Evolutionary conservation across 2,797 vertebrate genomes (phyloP), one percentile per base, ranked within the genome.

Genomic region (Molossus alvarezi): DNA sequence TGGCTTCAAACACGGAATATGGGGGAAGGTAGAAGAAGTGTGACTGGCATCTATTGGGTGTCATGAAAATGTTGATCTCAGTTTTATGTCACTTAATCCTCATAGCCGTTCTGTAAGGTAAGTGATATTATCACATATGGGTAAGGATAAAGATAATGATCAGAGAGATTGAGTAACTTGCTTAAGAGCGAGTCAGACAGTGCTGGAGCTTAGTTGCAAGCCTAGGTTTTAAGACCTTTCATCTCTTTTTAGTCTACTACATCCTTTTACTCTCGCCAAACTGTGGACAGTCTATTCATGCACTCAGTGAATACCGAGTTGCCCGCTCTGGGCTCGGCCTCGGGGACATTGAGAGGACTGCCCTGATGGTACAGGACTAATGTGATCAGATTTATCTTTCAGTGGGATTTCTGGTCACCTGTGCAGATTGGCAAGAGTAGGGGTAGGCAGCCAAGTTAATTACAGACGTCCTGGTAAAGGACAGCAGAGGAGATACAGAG

Each of bases 51-150:
- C 86, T 73, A 2, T 60, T 93, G 79, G 88, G 86, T 95, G 75
- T 33, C 51, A 10, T 69, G 94, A 72, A 80, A 91, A 57, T 18
- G 60, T 21, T 64, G 92, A 92, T 92, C 96, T 97, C 96, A 82
- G 14, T 95, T 94, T 97, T 95, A 94, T 92, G 93, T 96, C 67
- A 96, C n/a, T 95, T 95, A 92, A 97, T 97, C 77, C 88, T 94
- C 81, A 71, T 27, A 57, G 95, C 90, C 88, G 33, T 96, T 96
- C 95, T 96, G 76, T 95, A 92, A 94, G 94, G 96, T 93, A 96
- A 90, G 69, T 60, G 92, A 96, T 95, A 94, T 60, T 87, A 81
- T 87, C 85, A 80, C 65, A 45, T 92, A 86, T 77, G 83, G 81
- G 64, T 89, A 69, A 90, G 57, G 93, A 57, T 79, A 65, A 92